Evolutionary conservation across 1,140 invertebrate species (phyloP), one percentile per base, ranked within the genome.

Genomic region (Ceratosolen fusciceps): DNA sequence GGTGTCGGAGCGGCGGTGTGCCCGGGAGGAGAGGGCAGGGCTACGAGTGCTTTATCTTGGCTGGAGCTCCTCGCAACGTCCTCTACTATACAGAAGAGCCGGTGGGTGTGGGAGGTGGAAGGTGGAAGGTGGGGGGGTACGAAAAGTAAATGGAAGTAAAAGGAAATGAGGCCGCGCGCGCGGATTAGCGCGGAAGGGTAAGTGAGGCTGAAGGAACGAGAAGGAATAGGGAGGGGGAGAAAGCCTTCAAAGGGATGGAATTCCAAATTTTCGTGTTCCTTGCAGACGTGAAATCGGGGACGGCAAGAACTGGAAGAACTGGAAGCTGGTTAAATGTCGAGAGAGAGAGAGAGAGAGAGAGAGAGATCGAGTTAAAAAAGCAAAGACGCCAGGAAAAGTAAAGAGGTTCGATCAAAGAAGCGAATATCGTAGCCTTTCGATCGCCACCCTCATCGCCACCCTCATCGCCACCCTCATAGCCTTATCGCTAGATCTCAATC

Each of bases 361-460:
- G 56, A 67, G 14, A 34, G 70, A 14, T 1, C 0, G 31, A 31
- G 1, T 26, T 56, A 60, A 56, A n/a, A 74, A 74, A 60, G 62
- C 26, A 56, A 16, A 70, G 34, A 68, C 21, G 43, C 19, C 8
- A 56, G 34, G 34, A 39, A 62, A 52, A 54, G 26, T 24, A 67
- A 31, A 54, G 56, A 54, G 65, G 52, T 58, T 68, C 67, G 78
- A 74, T 74, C 78, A 80, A 80, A 80, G 78, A 79, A 70, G 60
- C 16, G 62, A 47, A 72, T 58, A 29, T 10, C n/a, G 24, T 34
- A 54, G 8, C 43, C 47, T 24, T 47, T 31, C 43, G 0, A 60
- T 67, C 31, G 37, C 21, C 68, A 24, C 67, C 29, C 43, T 70
- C 67, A 16, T 43, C 49, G 24, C 34, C 31, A 14, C 19, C 24